Base-by-base conservation (phyloP, 2,797 vertebrate genomes). In the Alosa sapidissima region DNA sequence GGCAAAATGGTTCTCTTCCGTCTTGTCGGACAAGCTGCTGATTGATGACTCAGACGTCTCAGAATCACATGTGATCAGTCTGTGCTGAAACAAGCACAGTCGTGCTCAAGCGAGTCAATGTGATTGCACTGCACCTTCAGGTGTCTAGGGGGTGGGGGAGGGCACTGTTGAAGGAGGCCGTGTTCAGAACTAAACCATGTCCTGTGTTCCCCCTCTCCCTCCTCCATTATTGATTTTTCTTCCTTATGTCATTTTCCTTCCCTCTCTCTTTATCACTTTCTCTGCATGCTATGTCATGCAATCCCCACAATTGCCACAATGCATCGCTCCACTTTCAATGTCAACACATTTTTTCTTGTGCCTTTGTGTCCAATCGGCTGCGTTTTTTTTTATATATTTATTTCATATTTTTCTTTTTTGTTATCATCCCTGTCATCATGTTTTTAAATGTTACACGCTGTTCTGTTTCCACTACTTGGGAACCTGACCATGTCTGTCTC, bases 171-270 rank as follows among this genome's bases (percentile, higher is more conserved):
- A 45, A 45, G 45, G 19, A 47, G 72, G 86, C 65, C 60, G 65
- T 83, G 84, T 83, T 88, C 65, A 91, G 90, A 86, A 93, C 93
- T 95, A 94, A 95, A 91, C 91, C 21, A 91, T 89, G 60, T 93
- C 84, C 88, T 95, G 88, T 94, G 91, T 90, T 93, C 88, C 93
- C 91, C 92, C 89, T 92, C 90, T 87, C 85, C 87, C 88, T 78
- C 92, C 86, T 94, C 92, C 92, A 91, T 92, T 92, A 78, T 78
- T 78, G 72, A 36, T 72, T 78, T 75, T 16, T 45, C 3, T 45
- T 19, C 68, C 16, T 75, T 45, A 28, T 13, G 8, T 68, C 68
- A 19, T 19, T 78, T 47, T 47, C 41, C 72, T 16, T 47, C 3
- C 5, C 60, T 85, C 24, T 47, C 33, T 81, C 62, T 72, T 33